These are phyloP conservation scores for Apis dorsata DNA, from an alignment of 1,140 invertebrate species.

Conservation along the genomic window DNA sequence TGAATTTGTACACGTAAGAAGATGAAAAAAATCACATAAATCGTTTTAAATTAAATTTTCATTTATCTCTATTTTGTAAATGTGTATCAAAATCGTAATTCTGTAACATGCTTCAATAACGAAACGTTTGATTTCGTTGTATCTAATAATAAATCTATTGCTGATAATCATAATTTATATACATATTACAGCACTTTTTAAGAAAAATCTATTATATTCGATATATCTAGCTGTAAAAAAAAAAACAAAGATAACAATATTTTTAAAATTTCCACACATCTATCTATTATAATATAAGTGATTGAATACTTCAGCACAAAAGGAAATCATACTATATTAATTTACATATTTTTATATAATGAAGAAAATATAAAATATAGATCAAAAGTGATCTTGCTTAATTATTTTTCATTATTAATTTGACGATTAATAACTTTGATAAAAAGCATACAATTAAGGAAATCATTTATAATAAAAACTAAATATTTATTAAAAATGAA, in stretches of 20 bases:
- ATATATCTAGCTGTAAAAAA: not conserved
- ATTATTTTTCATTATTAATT: no score
- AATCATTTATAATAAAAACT: no score
- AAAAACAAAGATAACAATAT: not conserved
- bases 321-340: not conserved
- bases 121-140: constrained; percentile 17
- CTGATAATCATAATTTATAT: not conserved
- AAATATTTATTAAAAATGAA: no score
- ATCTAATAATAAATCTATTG: not conserved
- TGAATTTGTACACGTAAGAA: constrained; percentile 25
- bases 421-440: no score
- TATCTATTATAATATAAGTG: not conserved
- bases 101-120: constrained; percentile 45
- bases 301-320: not conserved
- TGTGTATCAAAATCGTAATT: constrained; percentile 47
- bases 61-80: not conserved
- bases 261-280: not conserved
- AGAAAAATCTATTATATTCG: not conserved
- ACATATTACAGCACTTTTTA: constrained; percentile 5
- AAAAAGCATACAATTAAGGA: no score
- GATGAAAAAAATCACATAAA: constrained; percentile 54
- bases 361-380: no score
- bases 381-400: no score
- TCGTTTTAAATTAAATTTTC: constrained; percentile 43
- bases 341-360: no score